Base-by-base conservation (phyloP, 2,888 invertebrate species). In the Elegia similella region DNA sequence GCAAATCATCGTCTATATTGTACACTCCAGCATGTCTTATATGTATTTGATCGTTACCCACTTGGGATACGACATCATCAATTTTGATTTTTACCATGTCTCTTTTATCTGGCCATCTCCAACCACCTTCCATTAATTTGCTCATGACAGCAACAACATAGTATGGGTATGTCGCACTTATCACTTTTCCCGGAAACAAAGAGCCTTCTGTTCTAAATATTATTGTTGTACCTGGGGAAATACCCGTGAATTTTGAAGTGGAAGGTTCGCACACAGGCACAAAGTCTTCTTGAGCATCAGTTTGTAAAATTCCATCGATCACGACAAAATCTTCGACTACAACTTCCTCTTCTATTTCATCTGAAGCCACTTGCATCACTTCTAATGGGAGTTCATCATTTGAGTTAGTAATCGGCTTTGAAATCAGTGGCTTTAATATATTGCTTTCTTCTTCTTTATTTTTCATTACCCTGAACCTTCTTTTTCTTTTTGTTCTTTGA, bases 11-110 rank as follows among this genome's bases (percentile, higher is more conserved):
- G 16, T 56, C 56, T 17, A 52, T 12, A 52, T 52, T 42, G 44
- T 52, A 62, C 58, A 30, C 56, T 58, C 30, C 56, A 59, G 46
- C 55, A 56, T 54, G 56, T 56, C 2, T 13, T n/a, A 42, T 42
- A 5, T 13, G n/a, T n/a, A 13, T 42, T 42, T 42, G n/a, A 13
- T 42, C 15, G 30, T 30, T 30, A 30, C 30, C 30, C 30, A 30
- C 30, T 13, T 13, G n/a, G 42, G 42, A 42, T 42, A 42, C 13
- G 12, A 42, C 7, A 15, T 42, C 13, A 13, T n/a, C 42, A 42
- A 42, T 13, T 15, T 42, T 42, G 15, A 42, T 42, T 42, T 42
- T 42, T 2, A 7, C 15, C 2, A 42, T 42, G 5, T 42, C 13
- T 13, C 15, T 42, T 15, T 15, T 42, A 15, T n/a, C 42, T 3